Percentiles rank a stretch among this genome's conserved stretches.
These are phyloP conservation scores for Leistus spinibarbis DNA, from an alignment of 2,888 invertebrate genomes.

Conservation along the genomic window DNA sequence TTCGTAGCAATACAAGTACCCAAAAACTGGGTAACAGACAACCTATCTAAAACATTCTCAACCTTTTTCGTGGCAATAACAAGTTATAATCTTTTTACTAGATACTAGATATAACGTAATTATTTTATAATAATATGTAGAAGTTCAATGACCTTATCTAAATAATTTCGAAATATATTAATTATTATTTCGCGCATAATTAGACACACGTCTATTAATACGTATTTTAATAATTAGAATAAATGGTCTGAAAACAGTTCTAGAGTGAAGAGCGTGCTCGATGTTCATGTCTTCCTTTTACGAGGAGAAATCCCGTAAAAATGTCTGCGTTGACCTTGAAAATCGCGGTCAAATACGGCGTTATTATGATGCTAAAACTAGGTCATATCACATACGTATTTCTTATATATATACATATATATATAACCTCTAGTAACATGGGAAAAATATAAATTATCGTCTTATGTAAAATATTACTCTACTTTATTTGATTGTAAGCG, in stretches of 20 bases:
- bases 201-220: too few species aligned
- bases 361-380: slow-evolving; percentile 5
- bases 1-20: too few species aligned
- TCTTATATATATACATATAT: not conserved
- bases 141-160: too few species aligned
- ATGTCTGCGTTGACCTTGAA: slow-evolving; percentile 9
- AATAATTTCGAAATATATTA: too few species aligned
- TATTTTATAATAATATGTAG: too few species aligned
- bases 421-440: not conserved
- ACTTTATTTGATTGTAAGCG: not conserved
- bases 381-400: not conserved
- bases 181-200: too few species aligned
- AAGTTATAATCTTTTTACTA: too few species aligned
- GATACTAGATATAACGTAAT: too few species aligned
- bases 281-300: not conserved
- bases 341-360: slow-evolving; percentile 11
- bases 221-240: not conserved
- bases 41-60: too few species aligned
- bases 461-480: not conserved
- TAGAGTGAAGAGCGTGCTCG: too few species aligned
- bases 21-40: too few species aligned
- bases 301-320: slow-evolving; percentile 1
- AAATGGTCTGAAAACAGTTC: not conserved
- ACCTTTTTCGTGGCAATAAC: too few species aligned
- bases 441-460: not conserved